These are phyloP conservation scores for Sebastes fasciatus DNA, from an alignment of 2,113 vertebrate species.

Conservation along the genomic window DNA sequence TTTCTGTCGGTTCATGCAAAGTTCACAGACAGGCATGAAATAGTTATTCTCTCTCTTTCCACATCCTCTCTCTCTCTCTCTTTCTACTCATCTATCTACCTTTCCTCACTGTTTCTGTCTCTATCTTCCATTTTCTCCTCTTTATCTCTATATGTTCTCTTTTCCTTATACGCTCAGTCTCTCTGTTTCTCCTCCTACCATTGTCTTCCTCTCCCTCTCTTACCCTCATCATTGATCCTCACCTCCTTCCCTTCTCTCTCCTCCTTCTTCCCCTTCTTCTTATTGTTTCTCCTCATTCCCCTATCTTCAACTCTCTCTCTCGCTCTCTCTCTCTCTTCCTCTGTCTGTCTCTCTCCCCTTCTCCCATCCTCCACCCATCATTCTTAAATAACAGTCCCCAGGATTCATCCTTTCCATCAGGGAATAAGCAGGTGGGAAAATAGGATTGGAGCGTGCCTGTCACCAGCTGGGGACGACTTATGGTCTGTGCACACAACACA, in stretches of 20 bases:
- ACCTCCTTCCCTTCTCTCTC: not conserved
- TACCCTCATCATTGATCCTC: not conserved
- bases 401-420: slow-evolving; percentile 76
- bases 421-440: slow-evolving; percentile 79
- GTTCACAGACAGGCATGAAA: slow-evolving; percentile 97
- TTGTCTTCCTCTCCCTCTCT: not conserved
- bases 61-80: slow-evolving; percentile 15
- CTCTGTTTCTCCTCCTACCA: not conserved
- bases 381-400: slow-evolving; percentile 86
- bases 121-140: not conserved
- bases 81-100: slow-evolving; percentile 23
- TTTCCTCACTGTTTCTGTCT: slow-evolving; percentile 44
- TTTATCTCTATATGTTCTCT: slow-evolving; percentile 4
- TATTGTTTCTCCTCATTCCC: slow-evolving; percentile 13
- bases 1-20: slow-evolving; percentile 99
- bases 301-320: slow-evolving; percentile 16
- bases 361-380: slow-evolving; percentile 64
- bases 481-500: slow-evolving; percentile 54
- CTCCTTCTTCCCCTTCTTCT: not conserved
- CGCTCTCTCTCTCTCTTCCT: slow-evolving; percentile 9
- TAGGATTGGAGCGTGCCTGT: slow-evolving; percentile 78
- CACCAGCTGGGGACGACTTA: slow-evolving; percentile 72
- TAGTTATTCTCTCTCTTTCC: slow-evolving; percentile 79
- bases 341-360: slow-evolving; percentile 73
- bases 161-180: slow-evolving; percentile 22